Evolutionary conservation across 2,797 vertebrate genomes (phyloP), one percentile per base, ranked within the genome.

Genomic region (Periophthalmus magnuspinnatus): DNA sequence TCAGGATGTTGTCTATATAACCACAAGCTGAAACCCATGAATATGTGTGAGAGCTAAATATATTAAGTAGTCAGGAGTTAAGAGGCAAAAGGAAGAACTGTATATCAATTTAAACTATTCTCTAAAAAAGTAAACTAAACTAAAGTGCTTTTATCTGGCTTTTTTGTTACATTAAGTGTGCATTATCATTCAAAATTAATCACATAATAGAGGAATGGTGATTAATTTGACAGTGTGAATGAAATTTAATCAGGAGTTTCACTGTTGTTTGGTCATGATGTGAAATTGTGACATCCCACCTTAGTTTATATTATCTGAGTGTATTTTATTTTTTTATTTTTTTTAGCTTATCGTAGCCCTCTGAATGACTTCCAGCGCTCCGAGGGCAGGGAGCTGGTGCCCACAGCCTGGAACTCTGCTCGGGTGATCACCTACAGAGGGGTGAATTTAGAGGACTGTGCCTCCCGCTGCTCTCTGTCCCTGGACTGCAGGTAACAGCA

Each of bases 331-430:
- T n/a, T 41, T 14, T 62, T 19, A 19, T 41, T 10, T 8, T 34
- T 60, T 32, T 41, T 13, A 98, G 96, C 89, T 34, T 88, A 91
- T 71, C 94, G 95, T 70, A 97, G 96, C 32, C 89, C 94, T 0
- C 83, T 98, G 64, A 99, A 99, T 81, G 95, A 96, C 82, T 99
- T 95, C 92, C 96, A 98, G 90, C 94, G 95, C 67, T 94, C 95
- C 0, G 95, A 94, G 77, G 95, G 95, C 64, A 89, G 93, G 1
- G 93, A 97, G 81, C 91, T 98, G 74, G 91, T 91, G 14, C 90
- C 92, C 0, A 89, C 88, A 34, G 38, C 88, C 21, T 91, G 91
- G 71, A 87, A 92, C 38, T 81, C 78, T 0, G 90, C 80, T 14
- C 86, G 52, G 0, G 78, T 87, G 28, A 73, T 75, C 78, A 48